A percentile compares a stretch with the other conserved stretches of the same genome.
Conservation (phyloP, 2,888 invertebrate genomes). For the Cancer borealis region DNA sequence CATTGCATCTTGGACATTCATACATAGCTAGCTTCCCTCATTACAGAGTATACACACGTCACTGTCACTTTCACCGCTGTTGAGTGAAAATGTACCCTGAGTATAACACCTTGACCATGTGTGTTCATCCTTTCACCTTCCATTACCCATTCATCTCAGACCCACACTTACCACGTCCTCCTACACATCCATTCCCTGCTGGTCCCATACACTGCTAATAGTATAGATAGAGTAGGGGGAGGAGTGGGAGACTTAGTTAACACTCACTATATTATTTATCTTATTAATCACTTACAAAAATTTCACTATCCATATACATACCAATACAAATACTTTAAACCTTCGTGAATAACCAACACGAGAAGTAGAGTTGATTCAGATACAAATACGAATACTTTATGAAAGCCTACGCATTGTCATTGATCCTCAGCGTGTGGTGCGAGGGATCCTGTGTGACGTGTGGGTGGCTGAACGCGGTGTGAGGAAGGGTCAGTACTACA, state of each 20-base stretch:
- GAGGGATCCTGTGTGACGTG: slow-evolving; percentile 78
- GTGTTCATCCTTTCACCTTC: background rate
- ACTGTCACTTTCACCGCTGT: background rate
- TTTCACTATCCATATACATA: background rate
- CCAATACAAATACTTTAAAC: background rate
- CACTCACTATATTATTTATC: background rate
- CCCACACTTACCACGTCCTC: background rate
- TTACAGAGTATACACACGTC: background rate
- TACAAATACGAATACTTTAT: background rate
- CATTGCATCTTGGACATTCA: background rate
- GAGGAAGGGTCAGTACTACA: slow-evolving; percentile 77
- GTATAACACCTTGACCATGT: background rate
- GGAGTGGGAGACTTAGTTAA: background rate
- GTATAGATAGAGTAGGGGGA: background rate
- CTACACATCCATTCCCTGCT: background rate
- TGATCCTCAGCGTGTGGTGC: slow-evolving; percentile 77
- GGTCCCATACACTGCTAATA: background rate
- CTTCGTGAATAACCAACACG: background rate
- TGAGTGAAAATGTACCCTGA: background rate
- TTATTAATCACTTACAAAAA: background rate
- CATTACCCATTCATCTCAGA: background rate
- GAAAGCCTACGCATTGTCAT: background rate
- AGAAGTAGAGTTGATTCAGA: background rate
- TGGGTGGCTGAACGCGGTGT: slow-evolving; percentile 78
- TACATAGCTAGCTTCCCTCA: background rate